Conservation (phyloP, 2,888 invertebrate species). For the Parasteatoda lunata region DNA sequence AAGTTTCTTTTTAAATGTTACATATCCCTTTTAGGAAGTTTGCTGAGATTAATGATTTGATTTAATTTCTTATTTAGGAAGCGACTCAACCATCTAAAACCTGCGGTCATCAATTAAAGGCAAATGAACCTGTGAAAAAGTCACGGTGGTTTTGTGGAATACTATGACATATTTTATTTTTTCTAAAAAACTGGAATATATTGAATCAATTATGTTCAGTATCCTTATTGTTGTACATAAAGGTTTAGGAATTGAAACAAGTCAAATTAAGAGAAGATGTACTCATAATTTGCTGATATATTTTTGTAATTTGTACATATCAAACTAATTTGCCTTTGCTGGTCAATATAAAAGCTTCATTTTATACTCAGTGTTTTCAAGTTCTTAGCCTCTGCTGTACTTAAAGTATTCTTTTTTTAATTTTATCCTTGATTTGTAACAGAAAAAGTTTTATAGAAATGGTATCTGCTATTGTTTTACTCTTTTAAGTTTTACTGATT, state of each 20-base stretch:
- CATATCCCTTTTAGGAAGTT: not conserved
- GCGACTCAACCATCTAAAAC: slow-evolving; percentile 91
- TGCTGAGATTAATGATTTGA: not conserved
- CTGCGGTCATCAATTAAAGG: slow-evolving; percentile 84
- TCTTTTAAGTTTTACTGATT: too few species aligned
- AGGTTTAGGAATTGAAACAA: slow-evolving; percentile 30
- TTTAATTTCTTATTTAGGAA: slow-evolving; percentile 79
- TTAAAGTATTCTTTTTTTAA: too few species aligned
- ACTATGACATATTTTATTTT: slow-evolving; percentile 78
- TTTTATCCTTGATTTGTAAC: too few species aligned
- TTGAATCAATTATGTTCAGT: slow-evolving; percentile 42
- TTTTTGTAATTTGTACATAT: slow-evolving; percentile 67
- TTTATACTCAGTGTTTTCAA: slow-evolving; percentile 22
- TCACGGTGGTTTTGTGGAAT: slow-evolving; percentile 90
- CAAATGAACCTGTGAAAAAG: slow-evolving; percentile 85
- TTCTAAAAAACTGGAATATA: slow-evolving; percentile 29
- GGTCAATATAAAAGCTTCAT: slow-evolving; percentile 41
- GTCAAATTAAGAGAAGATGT: slow-evolving; percentile 49
- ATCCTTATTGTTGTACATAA: slow-evolving; percentile 56
- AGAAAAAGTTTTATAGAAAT: too few species aligned
- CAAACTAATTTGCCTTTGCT: slow-evolving; percentile 42
- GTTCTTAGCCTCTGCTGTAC: too few species aligned
- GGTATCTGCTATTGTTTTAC: too few species aligned
- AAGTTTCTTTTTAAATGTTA: too few species aligned
- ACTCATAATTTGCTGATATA: slow-evolving; percentile 57